Evolutionary conservation across 2,113 vertebrate genomes (phyloP).

Genomic region (Xiphophorus couchianus): DNA sequence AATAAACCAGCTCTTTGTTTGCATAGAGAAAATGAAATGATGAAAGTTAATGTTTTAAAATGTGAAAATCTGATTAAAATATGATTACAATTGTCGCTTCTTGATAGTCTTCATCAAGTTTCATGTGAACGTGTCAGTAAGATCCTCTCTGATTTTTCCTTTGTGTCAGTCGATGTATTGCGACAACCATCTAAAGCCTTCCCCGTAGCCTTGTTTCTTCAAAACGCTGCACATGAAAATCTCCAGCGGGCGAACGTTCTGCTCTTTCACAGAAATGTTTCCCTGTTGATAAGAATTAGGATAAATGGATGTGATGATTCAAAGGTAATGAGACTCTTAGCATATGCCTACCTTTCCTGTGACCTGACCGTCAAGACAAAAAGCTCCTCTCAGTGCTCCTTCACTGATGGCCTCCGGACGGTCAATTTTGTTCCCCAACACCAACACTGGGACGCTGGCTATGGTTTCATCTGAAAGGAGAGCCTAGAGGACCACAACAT

Average conservation of each 20-base stretch:
- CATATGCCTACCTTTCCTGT: conserved; percentile 86
- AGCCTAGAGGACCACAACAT: conserved; percentile 77
- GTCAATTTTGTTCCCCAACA: conserved; percentile 97
- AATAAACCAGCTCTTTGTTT: conserved; percentile 47
- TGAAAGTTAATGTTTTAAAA: conserved; percentile 22
- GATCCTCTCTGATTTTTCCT: conserved; percentile 11
- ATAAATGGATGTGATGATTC: not conserved
- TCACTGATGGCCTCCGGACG: conserved; percentile 93
- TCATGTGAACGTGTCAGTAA: not conserved
- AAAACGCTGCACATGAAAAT: conserved; percentile 99
- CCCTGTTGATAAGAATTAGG: conserved; percentile 76
- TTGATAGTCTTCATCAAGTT: conserved; percentile 22
- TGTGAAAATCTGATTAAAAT: too few species aligned
- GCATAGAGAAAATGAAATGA: conserved; percentile 50
- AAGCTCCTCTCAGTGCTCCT: conserved; percentile 88
- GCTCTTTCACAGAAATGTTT: conserved; percentile 87
- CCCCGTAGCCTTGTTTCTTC: conserved; percentile 94
- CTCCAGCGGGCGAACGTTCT: conserved; percentile 91
- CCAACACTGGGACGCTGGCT: conserved; percentile 91
- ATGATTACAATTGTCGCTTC: conserved; percentile 18
- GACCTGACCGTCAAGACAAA: conserved; percentile 92
- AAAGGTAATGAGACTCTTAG: not conserved
- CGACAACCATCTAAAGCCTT: conserved; percentile 96
- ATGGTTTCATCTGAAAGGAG: conserved; percentile 95
- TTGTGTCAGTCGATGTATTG: conserved; percentile 93